These are phyloP conservation scores for Gymnarchus niloticus DNA, from an alignment of 2,113 vertebrate species.

Conservation along the genomic window DNA sequence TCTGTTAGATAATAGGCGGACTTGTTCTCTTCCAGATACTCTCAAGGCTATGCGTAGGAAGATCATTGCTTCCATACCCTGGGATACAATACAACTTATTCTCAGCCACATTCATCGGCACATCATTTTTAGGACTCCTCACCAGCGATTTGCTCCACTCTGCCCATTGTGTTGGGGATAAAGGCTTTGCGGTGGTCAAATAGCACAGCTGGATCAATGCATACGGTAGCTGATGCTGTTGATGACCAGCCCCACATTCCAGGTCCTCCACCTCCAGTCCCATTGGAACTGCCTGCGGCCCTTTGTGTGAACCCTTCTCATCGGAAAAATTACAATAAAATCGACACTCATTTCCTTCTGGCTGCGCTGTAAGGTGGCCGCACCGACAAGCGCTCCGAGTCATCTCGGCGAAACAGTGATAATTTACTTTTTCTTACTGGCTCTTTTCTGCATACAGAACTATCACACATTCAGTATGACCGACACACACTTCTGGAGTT, in stretches of 20 bases:
- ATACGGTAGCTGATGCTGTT: constrained; percentile 87
- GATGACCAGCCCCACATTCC: constrained; percentile 80
- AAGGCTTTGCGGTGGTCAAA: constrained; percentile 72
- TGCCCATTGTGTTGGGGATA: constrained; percentile 79
- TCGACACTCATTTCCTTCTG: too few relatives aligned
- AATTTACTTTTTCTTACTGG: too few relatives aligned
- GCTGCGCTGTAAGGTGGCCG: background rate
- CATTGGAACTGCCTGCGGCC: constrained; percentile 65
- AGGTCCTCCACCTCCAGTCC: constrained; percentile 76
- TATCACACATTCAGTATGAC: background rate
- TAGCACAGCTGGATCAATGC: constrained; percentile 74
- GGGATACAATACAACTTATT: background rate
- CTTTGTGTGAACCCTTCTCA: constrained; percentile 70
- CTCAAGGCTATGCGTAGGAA: background rate
- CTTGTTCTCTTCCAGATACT: background rate
- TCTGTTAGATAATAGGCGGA: background rate
- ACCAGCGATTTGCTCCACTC: constrained; percentile 74
- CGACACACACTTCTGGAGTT: background rate
- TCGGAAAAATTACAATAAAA: too few relatives aligned
- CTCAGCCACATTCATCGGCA: background rate
- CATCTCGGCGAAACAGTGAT: background rate
- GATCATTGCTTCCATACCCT: background rate
- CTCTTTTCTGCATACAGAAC: too few relatives aligned
- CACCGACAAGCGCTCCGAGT: background rate
- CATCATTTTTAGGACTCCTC: constrained; percentile 20